A percentile compares a stretch with the other conserved stretches of the same genome.
Evolutionary conservation across 2,113 vertebrate species (phyloP).

Genomic region (Caracal caracal): DNA sequence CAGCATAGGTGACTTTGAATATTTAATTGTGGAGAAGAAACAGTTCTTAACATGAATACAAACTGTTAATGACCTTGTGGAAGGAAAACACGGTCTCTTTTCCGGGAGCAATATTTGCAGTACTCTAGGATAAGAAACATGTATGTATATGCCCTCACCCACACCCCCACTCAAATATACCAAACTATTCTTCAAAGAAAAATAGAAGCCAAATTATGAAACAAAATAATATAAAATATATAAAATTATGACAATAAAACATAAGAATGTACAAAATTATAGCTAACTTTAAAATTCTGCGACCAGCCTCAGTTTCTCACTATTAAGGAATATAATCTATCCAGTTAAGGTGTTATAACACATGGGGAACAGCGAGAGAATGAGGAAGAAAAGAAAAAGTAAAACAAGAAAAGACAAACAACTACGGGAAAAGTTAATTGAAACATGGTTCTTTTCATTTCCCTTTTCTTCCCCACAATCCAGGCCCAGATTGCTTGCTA

Average conservation of each 20-base stretch:
- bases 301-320: not conserved
- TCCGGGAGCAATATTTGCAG: slow-evolving; percentile 23
- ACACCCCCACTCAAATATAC: not conserved
- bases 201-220: slow-evolving; percentile 26
- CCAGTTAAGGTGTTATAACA: not conserved
- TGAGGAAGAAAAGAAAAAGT: not conserved
- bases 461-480: not conserved
- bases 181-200: slow-evolving; percentile 33
- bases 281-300: not conserved
- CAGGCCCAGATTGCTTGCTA: not conserved
- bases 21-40: not conserved
- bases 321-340: not conserved
- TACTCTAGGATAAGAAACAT: not conserved
- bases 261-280: not conserved
- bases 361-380: not conserved
- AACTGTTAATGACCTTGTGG: not conserved
- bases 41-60: not conserved
- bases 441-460: not conserved
- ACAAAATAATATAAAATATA: not conserved
- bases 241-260: slow-evolving; percentile 11
- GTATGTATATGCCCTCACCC: not conserved
- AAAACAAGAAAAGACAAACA: not conserved
- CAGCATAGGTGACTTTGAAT: not conserved
- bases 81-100: not conserved
- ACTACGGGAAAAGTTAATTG: not conserved